These are phyloP conservation scores for Germaria angustata DNA, from an alignment of 2,888 invertebrate genomes.

Conservation along the genomic window DNA sequence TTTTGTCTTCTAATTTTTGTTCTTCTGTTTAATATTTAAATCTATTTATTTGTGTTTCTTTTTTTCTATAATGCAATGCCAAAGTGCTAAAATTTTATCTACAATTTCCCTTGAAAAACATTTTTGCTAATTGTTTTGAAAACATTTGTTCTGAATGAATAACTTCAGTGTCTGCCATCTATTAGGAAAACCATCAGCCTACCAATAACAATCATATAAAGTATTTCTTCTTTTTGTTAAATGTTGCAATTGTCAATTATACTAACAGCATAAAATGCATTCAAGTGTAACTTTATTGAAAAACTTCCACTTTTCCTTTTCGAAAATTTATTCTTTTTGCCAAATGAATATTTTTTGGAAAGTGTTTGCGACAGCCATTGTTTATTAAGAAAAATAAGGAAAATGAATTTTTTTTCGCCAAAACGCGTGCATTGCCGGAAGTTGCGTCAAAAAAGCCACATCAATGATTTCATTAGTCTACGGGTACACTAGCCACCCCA, in stretches of 20 bases:
- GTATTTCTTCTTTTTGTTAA: neutral
- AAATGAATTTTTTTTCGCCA: conserved; percentile 52
- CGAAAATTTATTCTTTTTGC: neutral
- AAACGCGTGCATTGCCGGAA: conserved; percentile 76
- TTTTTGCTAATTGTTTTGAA: conserved; percentile 57
- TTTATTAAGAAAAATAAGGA: conserved; percentile 50
- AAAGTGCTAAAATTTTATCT: conserved; percentile 11
- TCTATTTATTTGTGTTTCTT: no score
- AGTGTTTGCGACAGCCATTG: conserved; percentile 32
- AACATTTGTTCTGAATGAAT: conserved; percentile 55
- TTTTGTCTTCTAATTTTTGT: no score
- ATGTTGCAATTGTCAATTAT: conserved; percentile 68
- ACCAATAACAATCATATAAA: conserved; percentile 46
- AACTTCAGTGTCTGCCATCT: conserved; percentile 8
- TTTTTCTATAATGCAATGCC: no score
- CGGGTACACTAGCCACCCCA: conserved; percentile 34
- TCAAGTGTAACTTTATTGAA: conserved; percentile 74
- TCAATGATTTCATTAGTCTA: conserved; percentile 30
- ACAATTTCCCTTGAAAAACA: conserved; percentile 18
- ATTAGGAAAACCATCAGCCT: conserved; percentile 31
- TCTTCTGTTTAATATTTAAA: no score
- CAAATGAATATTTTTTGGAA: conserved; percentile 30
- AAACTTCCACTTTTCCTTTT: conserved; percentile 52
- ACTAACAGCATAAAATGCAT: conserved; percentile 74
- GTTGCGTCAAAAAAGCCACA: conserved; percentile 70